Percentiles rank a stretch among this genome's conserved stretches.
Conservation (phyloP, 2,797 vertebrate species). For the Xiphorhynchus erythropygius region DNA sequence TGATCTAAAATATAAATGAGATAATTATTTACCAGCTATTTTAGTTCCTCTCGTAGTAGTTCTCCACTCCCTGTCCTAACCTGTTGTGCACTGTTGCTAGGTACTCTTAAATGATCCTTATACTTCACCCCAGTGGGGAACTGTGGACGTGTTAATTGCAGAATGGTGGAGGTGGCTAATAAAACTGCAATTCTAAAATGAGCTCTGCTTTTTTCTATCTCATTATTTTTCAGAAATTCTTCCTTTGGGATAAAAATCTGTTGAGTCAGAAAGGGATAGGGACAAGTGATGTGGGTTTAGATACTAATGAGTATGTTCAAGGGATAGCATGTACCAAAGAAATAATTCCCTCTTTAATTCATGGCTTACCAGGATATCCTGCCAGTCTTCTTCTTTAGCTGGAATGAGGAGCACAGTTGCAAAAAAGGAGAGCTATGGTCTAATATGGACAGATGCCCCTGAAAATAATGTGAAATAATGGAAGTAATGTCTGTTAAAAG, state of each 20-base stretch:
- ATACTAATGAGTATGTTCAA: not conserved
- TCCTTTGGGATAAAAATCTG: slow-evolving; percentile 29
- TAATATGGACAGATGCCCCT: not conserved
- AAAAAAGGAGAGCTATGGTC: not conserved
- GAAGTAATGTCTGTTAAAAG: not conserved
- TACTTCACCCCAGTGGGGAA: not conserved
- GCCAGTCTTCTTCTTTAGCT: not conserved
- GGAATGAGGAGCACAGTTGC: not conserved
- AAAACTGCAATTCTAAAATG: not conserved
- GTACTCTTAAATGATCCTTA: not conserved
- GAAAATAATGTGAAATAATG: not conserved
- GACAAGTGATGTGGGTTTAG: not conserved
- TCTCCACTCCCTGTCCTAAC: not conserved
- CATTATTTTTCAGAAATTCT: slow-evolving; percentile 20
- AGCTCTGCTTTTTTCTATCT: not conserved
- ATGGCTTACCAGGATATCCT: not conserved
- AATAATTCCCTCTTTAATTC: not conserved
- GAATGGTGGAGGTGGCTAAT: not conserved
- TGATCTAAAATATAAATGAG: not conserved
- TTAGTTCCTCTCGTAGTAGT: not conserved
- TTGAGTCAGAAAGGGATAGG: not conserved
- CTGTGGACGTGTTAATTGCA: not conserved
- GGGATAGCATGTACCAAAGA: not conserved
- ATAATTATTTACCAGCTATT: not conserved
- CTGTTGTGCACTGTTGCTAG: not conserved